Conservation (phyloP, 2,888 invertebrate species). For the Beris chalybata region DNA sequence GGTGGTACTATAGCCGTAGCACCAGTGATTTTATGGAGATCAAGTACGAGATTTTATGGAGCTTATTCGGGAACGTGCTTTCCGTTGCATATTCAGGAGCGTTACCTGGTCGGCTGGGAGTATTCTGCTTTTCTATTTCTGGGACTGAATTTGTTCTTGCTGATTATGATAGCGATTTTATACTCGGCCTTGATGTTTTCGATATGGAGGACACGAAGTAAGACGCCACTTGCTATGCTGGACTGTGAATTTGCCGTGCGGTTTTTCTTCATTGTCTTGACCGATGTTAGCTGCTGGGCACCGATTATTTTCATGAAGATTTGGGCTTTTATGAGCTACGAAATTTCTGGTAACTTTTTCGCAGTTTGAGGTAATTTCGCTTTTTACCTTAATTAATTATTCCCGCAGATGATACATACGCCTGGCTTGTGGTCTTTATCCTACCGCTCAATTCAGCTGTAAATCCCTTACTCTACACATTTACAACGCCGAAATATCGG, state of each 20-base stretch:
- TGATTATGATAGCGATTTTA: conserved; percentile 62
- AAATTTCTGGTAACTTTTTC: conserved; percentile 59
- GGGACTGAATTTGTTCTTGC: conserved; percentile 64
- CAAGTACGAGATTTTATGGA: conserved; percentile 66
- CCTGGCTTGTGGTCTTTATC: conserved; percentile 69
- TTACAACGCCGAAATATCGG: conserved; percentile 67
- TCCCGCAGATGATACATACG: conserved; percentile 63
- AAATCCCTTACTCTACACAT: conserved; percentile 69
- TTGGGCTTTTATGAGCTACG: conserved; percentile 60
- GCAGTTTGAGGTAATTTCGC: neutral
- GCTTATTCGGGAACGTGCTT: conserved; percentile 68
- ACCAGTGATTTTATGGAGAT: conserved; percentile 65
- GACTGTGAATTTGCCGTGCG: conserved; percentile 67
- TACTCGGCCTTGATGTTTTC: conserved; percentile 67
- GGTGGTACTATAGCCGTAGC: conserved; percentile 64
- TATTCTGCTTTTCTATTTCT: conserved; percentile 72
- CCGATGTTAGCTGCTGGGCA: conserved; percentile 71
- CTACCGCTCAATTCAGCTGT: conserved; percentile 68
- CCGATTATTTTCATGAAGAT: conserved; percentile 69
- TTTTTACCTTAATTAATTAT: conserved; percentile 22
- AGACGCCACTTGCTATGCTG: conserved; percentile 61
- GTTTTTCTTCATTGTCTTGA: conserved; percentile 71
- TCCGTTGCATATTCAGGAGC: conserved; percentile 70
- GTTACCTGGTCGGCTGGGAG: conserved; percentile 69
- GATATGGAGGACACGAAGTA: conserved; percentile 64